Percentiles rank a stretch among this genome's conserved stretches.
These are phyloP conservation scores for Drosophila melanosoma DNA, from an alignment of 2,888 invertebrate species.

Conservation along the genomic window DNA sequence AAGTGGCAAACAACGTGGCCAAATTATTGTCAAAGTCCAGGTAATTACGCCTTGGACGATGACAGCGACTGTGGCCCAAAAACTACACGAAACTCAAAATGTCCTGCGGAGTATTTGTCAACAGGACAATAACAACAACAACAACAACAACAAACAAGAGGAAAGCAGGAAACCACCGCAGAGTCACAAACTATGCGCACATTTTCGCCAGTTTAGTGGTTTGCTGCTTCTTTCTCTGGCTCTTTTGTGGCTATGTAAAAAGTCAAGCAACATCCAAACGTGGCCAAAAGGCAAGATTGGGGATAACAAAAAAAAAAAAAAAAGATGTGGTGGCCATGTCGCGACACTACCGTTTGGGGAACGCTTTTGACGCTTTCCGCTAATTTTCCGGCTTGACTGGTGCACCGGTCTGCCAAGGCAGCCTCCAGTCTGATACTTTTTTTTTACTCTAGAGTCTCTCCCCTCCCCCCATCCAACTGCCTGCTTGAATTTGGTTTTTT, in stretches of 20 bases:
- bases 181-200: conserved; percentile 71
- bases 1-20: conserved; percentile 72
- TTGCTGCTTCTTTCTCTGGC: conserved; percentile 22
- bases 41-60: conserved; percentile 73
- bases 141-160: conserved; percentile 20
- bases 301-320: background rate
- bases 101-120: conserved; percentile 74
- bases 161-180: conserved; percentile 31
- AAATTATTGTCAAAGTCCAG: conserved; percentile 71
- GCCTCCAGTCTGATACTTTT: conserved; percentile 17
- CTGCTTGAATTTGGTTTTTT: conserved; percentile 6
- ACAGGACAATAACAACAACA: too few relatives aligned
- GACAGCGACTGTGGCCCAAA: conserved; percentile 51
- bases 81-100: conserved; percentile 58
- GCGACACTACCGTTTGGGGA: conserved; percentile 78
- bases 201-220: conserved; percentile 66
- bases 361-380: conserved; percentile 80
- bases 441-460: background rate
- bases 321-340: conserved; percentile 43
- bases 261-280: conserved; percentile 40
- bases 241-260: conserved; percentile 68
- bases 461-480: background rate
- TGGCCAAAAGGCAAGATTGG: background rate
- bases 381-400: conserved; percentile 79
- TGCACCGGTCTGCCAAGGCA: conserved; percentile 66